Conservation (phyloP, 2,797 vertebrate species). For the Thaleichthys pacificus region DNA sequence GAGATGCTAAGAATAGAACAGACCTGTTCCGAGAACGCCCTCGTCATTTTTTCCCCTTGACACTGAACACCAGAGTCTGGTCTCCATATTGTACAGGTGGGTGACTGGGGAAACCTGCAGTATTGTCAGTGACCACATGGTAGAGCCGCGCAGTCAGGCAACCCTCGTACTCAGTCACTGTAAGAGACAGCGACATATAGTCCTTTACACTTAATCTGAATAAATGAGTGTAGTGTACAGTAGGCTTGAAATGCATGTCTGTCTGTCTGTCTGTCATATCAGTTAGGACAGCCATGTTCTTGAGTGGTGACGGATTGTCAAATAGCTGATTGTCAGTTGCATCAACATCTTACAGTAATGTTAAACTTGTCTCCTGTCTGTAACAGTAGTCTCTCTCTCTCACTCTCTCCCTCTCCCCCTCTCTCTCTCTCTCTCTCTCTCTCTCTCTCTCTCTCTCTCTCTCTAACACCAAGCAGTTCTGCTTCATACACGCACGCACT, state of each 20-base stretch:
- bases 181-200: too few species aligned
- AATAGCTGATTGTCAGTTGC: conserved; percentile 62
- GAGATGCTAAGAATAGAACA: neutral
- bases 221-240: neutral
- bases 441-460: neutral
- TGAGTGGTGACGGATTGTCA: conserved; percentile 55
- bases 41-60: neutral
- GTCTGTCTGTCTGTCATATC: conserved; percentile 15
- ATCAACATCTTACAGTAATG: conserved; percentile 37
- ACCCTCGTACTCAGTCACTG: too few species aligned
- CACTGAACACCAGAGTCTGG: neutral
- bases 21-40: neutral
- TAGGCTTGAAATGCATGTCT: conserved; percentile 40
- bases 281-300: conserved; percentile 14
- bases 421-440: neutral
- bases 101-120: neutral
- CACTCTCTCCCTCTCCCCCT: neutral
- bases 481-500: conserved; percentile 56
- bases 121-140: neutral
- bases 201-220: too few species aligned
- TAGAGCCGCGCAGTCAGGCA: neutral
- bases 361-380: neutral
- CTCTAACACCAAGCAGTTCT: conserved; percentile 41
- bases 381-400: neutral
- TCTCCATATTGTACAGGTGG: neutral